These are phyloP conservation scores for Diachasmimorpha longicaudata DNA, from an alignment of 1,140 invertebrate species.

Conservation along the genomic window DNA sequence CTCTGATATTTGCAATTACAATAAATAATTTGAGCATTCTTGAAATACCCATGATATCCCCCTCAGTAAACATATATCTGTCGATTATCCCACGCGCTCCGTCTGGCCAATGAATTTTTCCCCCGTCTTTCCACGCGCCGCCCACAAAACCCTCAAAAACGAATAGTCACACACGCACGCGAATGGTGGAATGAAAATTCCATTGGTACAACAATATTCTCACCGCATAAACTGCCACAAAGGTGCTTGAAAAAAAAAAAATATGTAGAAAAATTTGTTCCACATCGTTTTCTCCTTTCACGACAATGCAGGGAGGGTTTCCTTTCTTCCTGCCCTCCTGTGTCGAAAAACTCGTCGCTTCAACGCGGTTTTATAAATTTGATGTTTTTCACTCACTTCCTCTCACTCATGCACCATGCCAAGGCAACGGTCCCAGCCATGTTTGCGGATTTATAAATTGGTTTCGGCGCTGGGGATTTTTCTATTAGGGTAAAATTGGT, in stretches of 20 bases:
- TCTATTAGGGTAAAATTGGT: constrained; percentile 65
- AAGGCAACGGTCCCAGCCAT: constrained; percentile 49
- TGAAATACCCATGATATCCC: no score
- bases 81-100: neutral
- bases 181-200: constrained; percentile 22
- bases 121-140: neutral
- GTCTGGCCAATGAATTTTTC: constrained; percentile 9
- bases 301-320: neutral
- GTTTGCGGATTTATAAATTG: constrained; percentile 64
- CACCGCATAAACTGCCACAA: neutral
- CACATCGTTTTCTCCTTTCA: constrained; percentile 14
- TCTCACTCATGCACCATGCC: neutral
- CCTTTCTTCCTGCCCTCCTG: neutral
- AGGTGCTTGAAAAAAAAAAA: neutral
- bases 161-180: neutral
- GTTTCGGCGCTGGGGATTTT: constrained; percentile 63
- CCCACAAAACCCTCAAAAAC: neutral
- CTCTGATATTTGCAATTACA: no score
- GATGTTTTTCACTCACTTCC: constrained; percentile 37
- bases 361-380: constrained; percentile 49
- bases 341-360: constrained; percentile 33
- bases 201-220: neutral
- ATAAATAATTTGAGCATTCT: no score
- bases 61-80: neutral
- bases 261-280: constrained; percentile 20